Percentiles rank a stretch among this genome's conserved stretches.
Evolutionary conservation across 2,888 invertebrate species (phyloP).

Genomic region (Pollenia labialis): DNA sequence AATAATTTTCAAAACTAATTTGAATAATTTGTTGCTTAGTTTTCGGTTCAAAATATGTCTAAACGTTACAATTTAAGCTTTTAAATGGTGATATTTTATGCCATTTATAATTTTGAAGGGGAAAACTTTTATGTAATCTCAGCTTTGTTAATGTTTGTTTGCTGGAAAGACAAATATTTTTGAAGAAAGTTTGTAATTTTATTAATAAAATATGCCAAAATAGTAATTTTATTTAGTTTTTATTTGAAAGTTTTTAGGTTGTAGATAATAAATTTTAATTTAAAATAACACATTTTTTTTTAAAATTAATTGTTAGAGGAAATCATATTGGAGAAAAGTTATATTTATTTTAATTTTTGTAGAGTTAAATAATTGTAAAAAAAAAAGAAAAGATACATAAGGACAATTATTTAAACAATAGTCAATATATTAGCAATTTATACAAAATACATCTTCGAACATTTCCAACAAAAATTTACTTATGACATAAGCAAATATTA

Average conservation of each 20-base stretch:
- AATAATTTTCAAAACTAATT: constrained; percentile 46
- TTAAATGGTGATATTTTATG: constrained; percentile 3
- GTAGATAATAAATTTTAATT: neutral
- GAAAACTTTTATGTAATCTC: constrained; percentile 19
- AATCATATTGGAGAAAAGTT: neutral
- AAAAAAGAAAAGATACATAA: no score
- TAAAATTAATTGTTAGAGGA: neutral
- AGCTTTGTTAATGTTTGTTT: neutral
- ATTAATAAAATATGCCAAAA: neutral
- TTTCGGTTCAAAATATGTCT: constrained; percentile 40
- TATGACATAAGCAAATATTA: no score
- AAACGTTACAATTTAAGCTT: neutral
- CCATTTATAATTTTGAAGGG: constrained; percentile 1
- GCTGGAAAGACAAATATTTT: constrained; percentile 7
- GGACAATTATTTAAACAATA: no score
- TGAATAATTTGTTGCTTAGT: constrained; percentile 19
- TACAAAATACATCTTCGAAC: no score
- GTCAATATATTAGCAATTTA: no score
- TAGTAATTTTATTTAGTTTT: neutral
- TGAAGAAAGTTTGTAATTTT: constrained; percentile 6
- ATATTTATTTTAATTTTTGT: neutral
- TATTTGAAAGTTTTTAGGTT: neutral
- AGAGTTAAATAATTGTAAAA: no score
- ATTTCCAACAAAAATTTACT: no score
- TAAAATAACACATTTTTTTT: neutral